These are phyloP conservation scores for Sebastes alutus DNA, from an alignment of 2,797 vertebrate genomes.

Conservation along the genomic window DNA sequence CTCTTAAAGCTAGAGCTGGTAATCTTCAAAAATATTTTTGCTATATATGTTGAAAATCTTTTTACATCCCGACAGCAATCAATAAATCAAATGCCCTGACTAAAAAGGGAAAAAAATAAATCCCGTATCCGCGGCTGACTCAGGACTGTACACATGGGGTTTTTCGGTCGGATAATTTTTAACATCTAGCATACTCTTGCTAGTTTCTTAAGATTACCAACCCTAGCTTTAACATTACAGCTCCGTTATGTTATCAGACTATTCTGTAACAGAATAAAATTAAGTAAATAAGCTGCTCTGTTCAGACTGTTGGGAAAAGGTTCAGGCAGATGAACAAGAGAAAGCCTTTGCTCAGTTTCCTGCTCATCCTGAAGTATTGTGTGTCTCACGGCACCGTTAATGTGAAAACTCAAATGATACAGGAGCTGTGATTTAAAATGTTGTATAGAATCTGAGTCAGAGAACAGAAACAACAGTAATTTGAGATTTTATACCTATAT, in stretches of 20 bases:
- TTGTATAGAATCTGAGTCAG: constrained; percentile 16
- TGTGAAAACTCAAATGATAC: constrained; percentile 17
- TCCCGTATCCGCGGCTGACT: too few relatives aligned
- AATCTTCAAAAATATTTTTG: too few relatives aligned
- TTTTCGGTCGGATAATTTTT: too few relatives aligned
- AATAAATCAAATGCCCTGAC: too few relatives aligned
- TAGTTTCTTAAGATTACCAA: too few relatives aligned
- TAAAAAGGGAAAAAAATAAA: too few relatives aligned
- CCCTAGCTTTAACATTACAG: constrained; percentile 11
- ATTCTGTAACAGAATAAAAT: neutral
- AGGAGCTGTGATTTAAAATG: constrained; percentile 31
- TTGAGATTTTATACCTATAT: constrained; percentile 51
- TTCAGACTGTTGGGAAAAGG: constrained; percentile 1
- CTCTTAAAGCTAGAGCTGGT: neutral
- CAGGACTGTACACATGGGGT: too few relatives aligned
- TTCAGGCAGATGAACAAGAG: neutral
- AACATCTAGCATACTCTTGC: too few relatives aligned
- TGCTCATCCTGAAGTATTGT: neutral
- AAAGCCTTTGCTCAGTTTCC: neutral
- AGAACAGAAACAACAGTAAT: constrained; percentile 36
- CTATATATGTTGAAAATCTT: too few relatives aligned
- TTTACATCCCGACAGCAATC: too few relatives aligned
- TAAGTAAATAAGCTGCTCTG: constrained; percentile 8
- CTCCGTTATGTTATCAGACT: constrained; percentile 15
- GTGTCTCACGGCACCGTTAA: neutral